These are phyloP conservation scores for Antheraea mylitta DNA, from an alignment of 1,140 invertebrate genomes.

Conservation along the genomic window DNA sequence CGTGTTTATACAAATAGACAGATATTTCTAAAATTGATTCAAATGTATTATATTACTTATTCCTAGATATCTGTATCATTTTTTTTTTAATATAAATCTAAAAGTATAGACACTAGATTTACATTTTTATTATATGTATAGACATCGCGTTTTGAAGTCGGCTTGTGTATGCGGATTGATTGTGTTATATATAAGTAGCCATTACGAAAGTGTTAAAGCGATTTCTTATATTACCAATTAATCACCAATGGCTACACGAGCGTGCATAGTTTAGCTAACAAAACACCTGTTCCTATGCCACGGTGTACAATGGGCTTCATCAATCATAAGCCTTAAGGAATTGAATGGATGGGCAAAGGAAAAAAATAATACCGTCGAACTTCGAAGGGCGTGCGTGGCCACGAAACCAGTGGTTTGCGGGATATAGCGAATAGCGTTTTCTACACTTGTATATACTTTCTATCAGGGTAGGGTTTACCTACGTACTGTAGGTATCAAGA, in stretches of 20 bases:
- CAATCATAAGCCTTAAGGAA: constrained; percentile 28
- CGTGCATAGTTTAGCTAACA: background rate
- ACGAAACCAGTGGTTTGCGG: constrained; percentile 6
- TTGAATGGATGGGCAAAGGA: constrained; percentile 17
- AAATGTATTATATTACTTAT: no score
- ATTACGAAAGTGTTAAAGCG: background rate
- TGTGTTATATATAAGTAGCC: background rate
- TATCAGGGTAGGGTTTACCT: no score
- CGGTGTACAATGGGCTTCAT: constrained; percentile 26
- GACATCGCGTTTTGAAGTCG: no score
- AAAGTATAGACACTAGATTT: no score
- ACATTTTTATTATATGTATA: no score
- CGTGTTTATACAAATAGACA: no score
- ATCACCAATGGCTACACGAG: background rate
- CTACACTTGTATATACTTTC: no score
- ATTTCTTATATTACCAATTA: background rate
- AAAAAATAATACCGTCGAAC: constrained; percentile 35
- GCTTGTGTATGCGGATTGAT: no score
- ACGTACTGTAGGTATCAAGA: no score
- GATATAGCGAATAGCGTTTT: background rate
- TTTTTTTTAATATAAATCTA: no score
- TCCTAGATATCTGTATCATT: no score
- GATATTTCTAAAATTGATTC: no score
- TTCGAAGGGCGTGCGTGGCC: constrained; percentile 16
- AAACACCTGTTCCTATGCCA: constrained; percentile 17